Conservation (phyloP, 2,888 invertebrate species). For the Macrostomum cliftonense region DNA sequence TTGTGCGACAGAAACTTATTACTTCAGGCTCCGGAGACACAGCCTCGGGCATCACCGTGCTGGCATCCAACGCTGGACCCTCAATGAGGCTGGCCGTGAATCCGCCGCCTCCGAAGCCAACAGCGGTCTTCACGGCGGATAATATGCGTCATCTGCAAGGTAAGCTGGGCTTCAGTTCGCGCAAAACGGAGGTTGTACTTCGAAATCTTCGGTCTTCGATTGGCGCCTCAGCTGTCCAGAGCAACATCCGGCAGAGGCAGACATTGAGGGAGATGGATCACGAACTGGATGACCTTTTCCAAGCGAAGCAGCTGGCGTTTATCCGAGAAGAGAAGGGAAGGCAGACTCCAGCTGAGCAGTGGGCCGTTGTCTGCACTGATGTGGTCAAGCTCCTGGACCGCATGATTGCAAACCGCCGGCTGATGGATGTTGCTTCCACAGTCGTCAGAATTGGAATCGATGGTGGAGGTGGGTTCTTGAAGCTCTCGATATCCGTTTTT, state of each 20-base stretch:
- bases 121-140: too few species aligned
- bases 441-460: constrained; percentile 6
- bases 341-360: not conserved
- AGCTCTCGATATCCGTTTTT: constrained; percentile 1
- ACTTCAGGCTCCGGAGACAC: too few species aligned
- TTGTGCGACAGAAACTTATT: too few species aligned
- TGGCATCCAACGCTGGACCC: too few species aligned
- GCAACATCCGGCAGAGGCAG: not conserved
- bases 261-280: constrained; percentile 1
- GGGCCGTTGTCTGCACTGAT: not conserved
- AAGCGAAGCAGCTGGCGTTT: not conserved
- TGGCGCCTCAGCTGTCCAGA: not conserved
- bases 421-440: constrained; percentile 2
- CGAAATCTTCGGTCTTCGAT: too few species aligned
- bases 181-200: too few species aligned
- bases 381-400: not conserved
- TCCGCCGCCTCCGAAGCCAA: too few species aligned
- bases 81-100: too few species aligned
- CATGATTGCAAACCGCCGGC: constrained; percentile 2
- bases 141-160: too few species aligned
- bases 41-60: too few species aligned
- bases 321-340: not conserved
- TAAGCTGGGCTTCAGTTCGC: too few species aligned
- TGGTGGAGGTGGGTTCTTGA: constrained; percentile 8
- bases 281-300: constrained; percentile 1